phyloP scores from a whole-genome alignment of 1,140 invertebrate species.

The Brachionus manjavacas region DNA sequence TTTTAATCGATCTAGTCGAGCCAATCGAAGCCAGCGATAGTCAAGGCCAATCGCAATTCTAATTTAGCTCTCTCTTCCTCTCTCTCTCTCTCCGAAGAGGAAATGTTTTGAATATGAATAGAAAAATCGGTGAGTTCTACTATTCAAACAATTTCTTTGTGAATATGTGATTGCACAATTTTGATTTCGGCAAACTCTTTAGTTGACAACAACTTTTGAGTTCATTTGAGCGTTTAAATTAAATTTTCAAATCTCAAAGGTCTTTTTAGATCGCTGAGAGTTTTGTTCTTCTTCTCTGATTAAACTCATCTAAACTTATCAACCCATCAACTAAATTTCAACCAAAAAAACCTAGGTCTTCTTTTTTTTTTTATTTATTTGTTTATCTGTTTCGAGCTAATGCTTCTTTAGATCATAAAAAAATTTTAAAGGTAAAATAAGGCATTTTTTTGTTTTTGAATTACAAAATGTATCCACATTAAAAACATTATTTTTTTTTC shows the following conservation, averaged over 20 bases:
- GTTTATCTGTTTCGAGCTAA: too few relatives aligned
- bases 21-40: not conserved
- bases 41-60: not conserved
- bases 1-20: not conserved
- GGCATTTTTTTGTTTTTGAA: too few relatives aligned
- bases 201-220: not conserved
- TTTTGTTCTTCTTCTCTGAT: not conserved
- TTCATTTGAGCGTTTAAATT: constrained; percentile 34
- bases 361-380: too few relatives aligned
- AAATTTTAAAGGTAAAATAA: too few relatives aligned
- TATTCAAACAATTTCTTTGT: not conserved
- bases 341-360: too few relatives aligned
- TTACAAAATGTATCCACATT: too few relatives aligned
- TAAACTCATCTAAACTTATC: not conserved
- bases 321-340: not conserved
- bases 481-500: too few relatives aligned
- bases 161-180: not conserved
- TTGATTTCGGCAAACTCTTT: not conserved
- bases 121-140: not conserved
- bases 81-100: not conserved
- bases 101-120: constrained; percentile 6
- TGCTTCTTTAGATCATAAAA: too few relatives aligned
- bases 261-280: not conserved
- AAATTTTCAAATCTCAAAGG: constrained; percentile 21
- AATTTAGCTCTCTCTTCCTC: not conserved